Evolutionary conservation across 2,797 vertebrate species (phyloP).

Genomic region (Vipera latastei): DNA sequence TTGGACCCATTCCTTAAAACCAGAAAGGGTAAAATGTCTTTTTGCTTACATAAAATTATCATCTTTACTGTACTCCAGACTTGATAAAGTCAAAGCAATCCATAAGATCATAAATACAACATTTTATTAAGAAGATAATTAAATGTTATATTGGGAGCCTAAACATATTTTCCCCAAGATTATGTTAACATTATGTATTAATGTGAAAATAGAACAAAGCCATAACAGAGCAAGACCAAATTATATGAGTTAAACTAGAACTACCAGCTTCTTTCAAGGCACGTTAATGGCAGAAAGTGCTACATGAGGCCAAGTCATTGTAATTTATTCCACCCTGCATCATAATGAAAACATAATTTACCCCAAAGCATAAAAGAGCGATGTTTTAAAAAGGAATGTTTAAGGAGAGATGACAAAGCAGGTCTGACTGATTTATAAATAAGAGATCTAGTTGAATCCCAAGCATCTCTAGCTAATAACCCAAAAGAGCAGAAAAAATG

Average conservation of each 20-base stretch:
- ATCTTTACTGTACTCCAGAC: neutral
- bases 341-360: neutral
- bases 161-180: neutral
- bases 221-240: neutral
- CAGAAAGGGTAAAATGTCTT: neutral
- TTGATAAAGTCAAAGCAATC: neutral
- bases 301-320: neutral
- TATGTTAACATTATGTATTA: neutral
- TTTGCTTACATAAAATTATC: neutral
- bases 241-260: neutral
- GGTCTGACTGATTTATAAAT: neutral
- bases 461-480: neutral
- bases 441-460: neutral
- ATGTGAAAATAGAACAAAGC: neutral
- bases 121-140: neutral
- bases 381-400: neutral
- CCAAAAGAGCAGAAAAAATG: neutral
- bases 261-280: neutral
- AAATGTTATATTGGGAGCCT: neutral
- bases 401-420: neutral
- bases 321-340: neutral
- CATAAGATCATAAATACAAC: neutral
- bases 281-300: neutral
- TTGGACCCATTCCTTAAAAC: neutral
- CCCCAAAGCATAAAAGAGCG: neutral